A percentile compares a stretch with the other conserved stretches of the same genome.
phyloP scores from a whole-genome alignment of 2,113 vertebrate genomes.

The Sturnira hondurensis region DNA sequence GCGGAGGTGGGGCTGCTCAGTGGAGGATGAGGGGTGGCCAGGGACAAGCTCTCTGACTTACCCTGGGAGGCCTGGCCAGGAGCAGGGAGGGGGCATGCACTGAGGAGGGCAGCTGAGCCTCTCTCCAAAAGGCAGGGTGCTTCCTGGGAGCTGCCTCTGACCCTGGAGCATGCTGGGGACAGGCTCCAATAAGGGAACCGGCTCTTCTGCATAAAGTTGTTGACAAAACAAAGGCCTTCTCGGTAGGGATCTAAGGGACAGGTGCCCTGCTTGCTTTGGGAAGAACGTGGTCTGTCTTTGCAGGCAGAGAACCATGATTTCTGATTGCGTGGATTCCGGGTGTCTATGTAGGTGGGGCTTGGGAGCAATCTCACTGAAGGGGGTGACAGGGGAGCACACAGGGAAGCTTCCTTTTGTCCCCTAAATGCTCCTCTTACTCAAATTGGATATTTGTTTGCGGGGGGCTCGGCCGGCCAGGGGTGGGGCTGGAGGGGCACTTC shows the following conservation, averaged over 20 bases:
- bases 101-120: background rate
- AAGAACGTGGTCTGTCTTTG: background rate
- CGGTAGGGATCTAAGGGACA: background rate
- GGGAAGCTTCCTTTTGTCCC: background rate
- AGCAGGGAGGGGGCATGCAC: rapidly evolving
- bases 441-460: background rate
- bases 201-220: background rate
- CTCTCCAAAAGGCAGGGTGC: background rate
- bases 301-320: background rate
- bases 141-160: background rate
- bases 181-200: background rate
- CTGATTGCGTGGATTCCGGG: background rate
- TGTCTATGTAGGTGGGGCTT: background rate
- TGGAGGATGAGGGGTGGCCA: background rate
- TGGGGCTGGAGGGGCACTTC: background rate
- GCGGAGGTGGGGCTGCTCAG: background rate
- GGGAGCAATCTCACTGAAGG: background rate
- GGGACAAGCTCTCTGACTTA: background rate
- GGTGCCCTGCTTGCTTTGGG: background rate
- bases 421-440: background rate
- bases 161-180: background rate
- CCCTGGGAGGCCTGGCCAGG: too few relatives aligned
- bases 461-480: too few relatives aligned
- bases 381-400: too few relatives aligned
- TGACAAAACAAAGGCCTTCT: background rate